These are phyloP conservation scores for Oxystoma pomonae DNA, from an alignment of 2,888 invertebrate species.

Conservation along the genomic window DNA sequence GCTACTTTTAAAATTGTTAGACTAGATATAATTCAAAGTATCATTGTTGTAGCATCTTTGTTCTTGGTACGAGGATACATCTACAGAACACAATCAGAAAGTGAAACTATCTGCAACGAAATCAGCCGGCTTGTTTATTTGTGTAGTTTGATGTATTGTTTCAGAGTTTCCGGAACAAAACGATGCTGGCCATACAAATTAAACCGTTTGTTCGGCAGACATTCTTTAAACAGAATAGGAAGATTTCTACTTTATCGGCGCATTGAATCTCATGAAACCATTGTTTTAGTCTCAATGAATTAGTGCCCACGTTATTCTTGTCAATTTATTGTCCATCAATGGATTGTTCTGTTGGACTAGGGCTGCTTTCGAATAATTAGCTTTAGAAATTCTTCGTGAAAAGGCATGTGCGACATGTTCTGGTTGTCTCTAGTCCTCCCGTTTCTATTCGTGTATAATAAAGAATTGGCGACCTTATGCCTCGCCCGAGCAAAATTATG, in stretches of 20 bases:
- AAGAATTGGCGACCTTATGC: neutral
- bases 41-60: neutral
- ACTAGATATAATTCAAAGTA: too few species aligned
- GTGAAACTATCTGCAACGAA: neutral
- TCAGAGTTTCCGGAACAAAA: slow-evolving; percentile 29
- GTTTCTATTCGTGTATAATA: too few species aligned
- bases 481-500: neutral
- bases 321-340: slow-evolving; percentile 31
- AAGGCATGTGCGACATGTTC: too few species aligned
- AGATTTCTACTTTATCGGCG: slow-evolving; percentile 34
- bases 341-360: slow-evolving; percentile 26
- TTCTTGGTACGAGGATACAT: too few species aligned
- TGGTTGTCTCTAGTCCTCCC: too few species aligned
- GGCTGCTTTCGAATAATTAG: too few species aligned
- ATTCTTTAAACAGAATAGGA: slow-evolving; percentile 32
- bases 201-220: slow-evolving; percentile 25
- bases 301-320: slow-evolving; percentile 36
- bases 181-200: slow-evolving; percentile 31
- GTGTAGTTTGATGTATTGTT: slow-evolving; percentile 15
- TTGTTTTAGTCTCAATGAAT: slow-evolving; percentile 36
- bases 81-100: neutral
- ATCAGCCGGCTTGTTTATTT: neutral
- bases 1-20: too few species aligned
- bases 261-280: slow-evolving; percentile 35
- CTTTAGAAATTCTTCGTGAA: too few species aligned